A percentile compares a stretch with the other conserved stretches of the same genome.
Conservation (phyloP, 2,888 invertebrate species). For the Kuschelorhynchus macadamiae region DNA sequence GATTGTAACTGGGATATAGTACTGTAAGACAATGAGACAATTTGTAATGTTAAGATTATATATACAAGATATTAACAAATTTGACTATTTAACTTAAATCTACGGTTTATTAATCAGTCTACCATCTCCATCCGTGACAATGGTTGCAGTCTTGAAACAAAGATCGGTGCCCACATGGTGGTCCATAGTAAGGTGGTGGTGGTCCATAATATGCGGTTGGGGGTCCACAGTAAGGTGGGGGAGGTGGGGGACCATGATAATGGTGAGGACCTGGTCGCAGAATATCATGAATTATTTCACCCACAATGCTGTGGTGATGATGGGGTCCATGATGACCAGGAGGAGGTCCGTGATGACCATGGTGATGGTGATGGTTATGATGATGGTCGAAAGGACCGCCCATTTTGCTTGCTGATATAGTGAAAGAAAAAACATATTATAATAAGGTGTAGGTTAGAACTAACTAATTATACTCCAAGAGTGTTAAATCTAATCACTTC, state of each 20-base stretch:
- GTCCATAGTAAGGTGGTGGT: too few relatives aligned
- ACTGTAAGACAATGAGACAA: too few relatives aligned
- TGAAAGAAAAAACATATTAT: not conserved
- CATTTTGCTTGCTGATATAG: not conserved
- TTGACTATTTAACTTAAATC: too few relatives aligned
- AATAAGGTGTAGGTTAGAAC: not conserved
- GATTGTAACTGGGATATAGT: too few relatives aligned
- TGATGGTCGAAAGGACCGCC: not conserved
- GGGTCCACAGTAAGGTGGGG: conserved; percentile 11
- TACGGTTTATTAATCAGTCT: too few relatives aligned
- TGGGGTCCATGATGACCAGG: conserved; percentile 7
- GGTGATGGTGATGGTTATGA: conserved; percentile 3
- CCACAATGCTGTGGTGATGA: conserved; percentile 1
- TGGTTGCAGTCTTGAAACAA: conserved; percentile 29
- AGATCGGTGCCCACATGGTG: not conserved
- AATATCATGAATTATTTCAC: too few relatives aligned
- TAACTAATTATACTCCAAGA: too few relatives aligned
- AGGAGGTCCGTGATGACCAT: not conserved
- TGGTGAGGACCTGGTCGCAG: not conserved
- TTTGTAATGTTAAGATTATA: too few relatives aligned
- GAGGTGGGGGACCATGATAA: conserved; percentile 1
- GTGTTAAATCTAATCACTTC: too few relatives aligned
- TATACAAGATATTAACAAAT: too few relatives aligned
- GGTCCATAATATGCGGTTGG: not conserved
- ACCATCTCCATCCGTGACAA: conserved; percentile 42